Evolutionary conservation across 2,797 vertebrate species (phyloP).

Genomic region (Peromyscus nudipes): DNA sequence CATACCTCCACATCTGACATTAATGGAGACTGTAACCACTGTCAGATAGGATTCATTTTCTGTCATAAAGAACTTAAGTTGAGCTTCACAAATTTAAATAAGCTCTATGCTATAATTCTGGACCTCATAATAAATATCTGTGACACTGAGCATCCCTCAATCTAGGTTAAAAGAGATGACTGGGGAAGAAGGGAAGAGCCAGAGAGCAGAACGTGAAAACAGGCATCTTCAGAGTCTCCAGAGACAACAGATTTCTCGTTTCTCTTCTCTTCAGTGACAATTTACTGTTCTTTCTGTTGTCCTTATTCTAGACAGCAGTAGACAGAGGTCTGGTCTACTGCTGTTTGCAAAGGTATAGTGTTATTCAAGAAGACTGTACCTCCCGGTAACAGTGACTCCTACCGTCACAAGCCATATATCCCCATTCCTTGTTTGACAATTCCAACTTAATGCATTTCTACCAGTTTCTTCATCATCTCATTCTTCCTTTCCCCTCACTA

Average conservation of each 20-base stretch:
- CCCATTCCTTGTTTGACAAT: constrained; percentile 62
- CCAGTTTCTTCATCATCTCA: constrained; percentile 67
- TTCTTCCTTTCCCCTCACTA: constrained; percentile 44
- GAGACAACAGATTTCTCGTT: not conserved
- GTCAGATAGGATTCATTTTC: not conserved
- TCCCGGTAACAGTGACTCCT: not conserved
- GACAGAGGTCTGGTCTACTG: not conserved
- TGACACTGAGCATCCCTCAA: not conserved
- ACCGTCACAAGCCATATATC: constrained; percentile 55
- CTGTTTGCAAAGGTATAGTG: not conserved
- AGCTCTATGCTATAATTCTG: not conserved
- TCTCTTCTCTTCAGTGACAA: not conserved
- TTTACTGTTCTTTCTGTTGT: not conserved
- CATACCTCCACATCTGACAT: not conserved
- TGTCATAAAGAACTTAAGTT: not conserved
- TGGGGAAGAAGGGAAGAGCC: not conserved
- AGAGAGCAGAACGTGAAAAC: not conserved
- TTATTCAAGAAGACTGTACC: constrained; percentile 32
- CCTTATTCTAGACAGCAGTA: not conserved
- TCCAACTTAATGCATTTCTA: constrained; percentile 71
- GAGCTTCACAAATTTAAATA: constrained; percentile 7
- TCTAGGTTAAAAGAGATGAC: not conserved
- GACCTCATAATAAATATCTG: not conserved
- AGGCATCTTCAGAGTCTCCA: not conserved
- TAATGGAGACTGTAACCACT: not conserved